phyloP scores from a whole-genome alignment of 1,140 invertebrate genomes.

The Bradysia coprophila region DNA sequence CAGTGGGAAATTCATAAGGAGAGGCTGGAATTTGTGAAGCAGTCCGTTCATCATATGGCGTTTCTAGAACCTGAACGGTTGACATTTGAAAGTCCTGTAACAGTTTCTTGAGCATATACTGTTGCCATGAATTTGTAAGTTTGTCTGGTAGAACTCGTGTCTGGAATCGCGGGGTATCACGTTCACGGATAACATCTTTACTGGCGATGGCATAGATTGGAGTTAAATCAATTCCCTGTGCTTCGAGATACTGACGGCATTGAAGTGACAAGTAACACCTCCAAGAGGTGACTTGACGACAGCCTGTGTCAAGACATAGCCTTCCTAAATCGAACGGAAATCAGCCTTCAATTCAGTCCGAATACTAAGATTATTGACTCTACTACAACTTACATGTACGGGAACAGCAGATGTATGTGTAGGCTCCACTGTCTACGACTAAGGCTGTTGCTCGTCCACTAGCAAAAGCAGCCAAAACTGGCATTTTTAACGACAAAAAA shows the following conservation, averaged over 20 bases:
- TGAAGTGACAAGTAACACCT: conserved; percentile 77
- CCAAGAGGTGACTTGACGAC: conserved; percentile 83
- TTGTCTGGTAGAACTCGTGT: conserved; percentile 63
- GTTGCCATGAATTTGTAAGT: conserved; percentile 68
- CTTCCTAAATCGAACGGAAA: conserved; percentile 9
- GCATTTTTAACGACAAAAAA: conserved; percentile 93
- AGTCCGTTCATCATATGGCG: conserved; percentile 61
- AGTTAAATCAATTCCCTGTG: conserved; percentile 66
- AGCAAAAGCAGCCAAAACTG: conserved; percentile 81
- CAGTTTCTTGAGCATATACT: conserved; percentile 68
- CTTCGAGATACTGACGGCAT: conserved; percentile 58
- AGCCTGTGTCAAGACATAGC: conserved; percentile 80
- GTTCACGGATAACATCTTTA: conserved; percentile 67
- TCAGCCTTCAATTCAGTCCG: background rate
- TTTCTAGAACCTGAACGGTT: conserved; percentile 61
- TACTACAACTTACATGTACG: conserved; percentile 40
- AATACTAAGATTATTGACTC: background rate
- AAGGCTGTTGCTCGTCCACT: conserved; percentile 82
- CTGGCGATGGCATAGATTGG: conserved; percentile 63
- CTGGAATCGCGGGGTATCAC: conserved; percentile 63
- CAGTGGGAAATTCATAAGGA: conserved; percentile 88
- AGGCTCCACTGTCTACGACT: conserved; percentile 81
- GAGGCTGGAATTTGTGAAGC: conserved; percentile 67
- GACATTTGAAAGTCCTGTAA: conserved; percentile 71
- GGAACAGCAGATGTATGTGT: conserved; percentile 90